Conservation (phyloP, 2,888 invertebrate genomes). For the Cyrtodaria siliqua region DNA sequence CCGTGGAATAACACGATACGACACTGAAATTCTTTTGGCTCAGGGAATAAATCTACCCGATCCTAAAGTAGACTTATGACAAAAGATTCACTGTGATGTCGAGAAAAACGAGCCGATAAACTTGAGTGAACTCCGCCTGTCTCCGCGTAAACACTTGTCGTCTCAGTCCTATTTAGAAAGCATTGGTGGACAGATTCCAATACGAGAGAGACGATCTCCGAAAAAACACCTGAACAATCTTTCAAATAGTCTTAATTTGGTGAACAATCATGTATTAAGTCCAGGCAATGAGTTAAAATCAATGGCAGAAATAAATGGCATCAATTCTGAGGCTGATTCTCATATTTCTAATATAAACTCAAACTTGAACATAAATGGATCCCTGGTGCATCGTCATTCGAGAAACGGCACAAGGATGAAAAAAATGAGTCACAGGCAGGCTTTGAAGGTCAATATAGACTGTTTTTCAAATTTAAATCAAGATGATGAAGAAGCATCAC, state of each 20-base stretch:
- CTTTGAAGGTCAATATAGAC: slow-evolving; percentile 42
- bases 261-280: slow-evolving; percentile 12
- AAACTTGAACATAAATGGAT: slow-evolving; percentile 1
- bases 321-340: slow-evolving; percentile 2
- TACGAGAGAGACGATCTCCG: slow-evolving; percentile 5
- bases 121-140: slow-evolving; percentile 54
- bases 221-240: slow-evolving; percentile 33
- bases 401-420: slow-evolving; percentile 34
- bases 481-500: slow-evolving; percentile 15
- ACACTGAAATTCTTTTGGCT: slow-evolving; percentile 84
- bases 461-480: slow-evolving; percentile 22
- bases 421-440: slow-evolving; percentile 21
- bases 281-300: too few relatives aligned
- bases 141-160: slow-evolving; percentile 57
- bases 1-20: slow-evolving; percentile 84
- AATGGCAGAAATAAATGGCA: too few relatives aligned
- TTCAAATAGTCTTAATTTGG: slow-evolving; percentile 23
- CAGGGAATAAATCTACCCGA: slow-evolving; percentile 82
- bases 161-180: slow-evolving; percentile 56
- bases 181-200: slow-evolving; percentile 15
- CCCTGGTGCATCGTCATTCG: slow-evolving; percentile 25
- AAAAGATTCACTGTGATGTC: slow-evolving; percentile 43
- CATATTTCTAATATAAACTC: too few relatives aligned
- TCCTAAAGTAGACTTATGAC: slow-evolving; percentile 70
- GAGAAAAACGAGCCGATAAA: slow-evolving; percentile 50